Percentiles rank a stretch among this genome's conserved stretches.
phyloP scores from a whole-genome alignment of 1,140 invertebrate genomes.

The Pseudomyrmex cubaensis region DNA sequence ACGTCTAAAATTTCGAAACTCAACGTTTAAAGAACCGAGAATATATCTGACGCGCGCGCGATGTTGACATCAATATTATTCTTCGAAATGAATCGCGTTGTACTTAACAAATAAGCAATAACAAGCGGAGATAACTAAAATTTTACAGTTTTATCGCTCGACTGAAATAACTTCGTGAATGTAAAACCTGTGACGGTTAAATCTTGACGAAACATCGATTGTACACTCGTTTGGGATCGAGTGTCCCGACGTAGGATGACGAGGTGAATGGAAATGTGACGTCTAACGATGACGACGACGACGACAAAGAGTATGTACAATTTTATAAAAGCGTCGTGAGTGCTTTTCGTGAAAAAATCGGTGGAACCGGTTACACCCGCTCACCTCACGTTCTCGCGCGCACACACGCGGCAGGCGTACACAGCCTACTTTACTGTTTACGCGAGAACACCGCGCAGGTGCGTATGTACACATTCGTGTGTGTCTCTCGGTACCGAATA shows the following conservation, averaged over 20 bases:
- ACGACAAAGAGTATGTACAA: conserved; percentile 70
- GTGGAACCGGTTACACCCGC: conserved; percentile 75
- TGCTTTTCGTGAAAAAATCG: conserved; percentile 77
- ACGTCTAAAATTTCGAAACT: conserved; percentile 3
- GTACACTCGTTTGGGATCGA: conserved; percentile 5
- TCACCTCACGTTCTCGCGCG: conserved; percentile 49
- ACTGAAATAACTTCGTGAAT: no score
- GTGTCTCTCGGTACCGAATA: no score
- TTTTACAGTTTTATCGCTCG: no score
- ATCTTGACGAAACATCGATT: background rate
- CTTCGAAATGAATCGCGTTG: background rate
- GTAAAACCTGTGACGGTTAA: no score
- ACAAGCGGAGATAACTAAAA: no score
- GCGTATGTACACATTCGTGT: conserved; percentile 35
- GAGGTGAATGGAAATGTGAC: background rate
- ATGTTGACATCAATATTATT: background rate
- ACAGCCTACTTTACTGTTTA: conserved; percentile 61
- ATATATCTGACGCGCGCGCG: background rate
- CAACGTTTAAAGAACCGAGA: background rate
- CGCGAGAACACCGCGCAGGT: conserved; percentile 64
- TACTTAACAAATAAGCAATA: no score
- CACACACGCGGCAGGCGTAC: conserved; percentile 50
- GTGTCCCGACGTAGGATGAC: background rate
- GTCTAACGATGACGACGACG: conserved; percentile 3
- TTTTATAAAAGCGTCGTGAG: conserved; percentile 73